Base-by-base conservation (phyloP, 2,797 vertebrate species). In the Myioborus miniatus region DNA sequence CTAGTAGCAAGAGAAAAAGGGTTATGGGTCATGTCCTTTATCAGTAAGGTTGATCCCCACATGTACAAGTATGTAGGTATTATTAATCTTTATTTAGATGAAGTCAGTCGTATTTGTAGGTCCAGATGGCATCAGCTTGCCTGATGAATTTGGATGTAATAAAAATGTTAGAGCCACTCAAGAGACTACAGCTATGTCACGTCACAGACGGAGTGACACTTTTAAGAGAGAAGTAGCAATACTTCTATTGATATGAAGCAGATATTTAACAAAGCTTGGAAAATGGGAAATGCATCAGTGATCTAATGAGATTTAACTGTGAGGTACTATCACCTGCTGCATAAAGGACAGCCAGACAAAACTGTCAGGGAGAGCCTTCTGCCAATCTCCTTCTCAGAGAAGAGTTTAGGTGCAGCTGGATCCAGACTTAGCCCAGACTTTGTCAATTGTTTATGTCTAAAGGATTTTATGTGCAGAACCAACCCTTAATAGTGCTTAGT, bases 181-280 rank as follows among this genome's bases (percentile, higher is more conserved):
- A 53, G 27, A 79, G 12, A 49, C n/a, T 65, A 64, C 16, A 83
- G 30, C 56, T 60, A 64, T 34, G 15, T 52, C 59, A 53, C 0
- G 0, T 24, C 0, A 0, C 59, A 83, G 52, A 53, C 8, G 3
- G 22, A 71, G 24, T 36, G 59, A 53, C 46, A 53, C 26, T 59
- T 89, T 50, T 41, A 52, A 46, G 22, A 59, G 30, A 58, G 26
- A 59, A 36, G 5, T 29, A 65, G 4, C 12, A 65, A 24, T 47
- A 71, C 47, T 65, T 83, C 30, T 47, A 20, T 36, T 41, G 52
- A 46, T 59, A 41, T 32, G 36, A 83, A 46, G 6, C 26, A 52
- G 36, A 14, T 11, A 83, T 46, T 65, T 71, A 52, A 30, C 6
- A 27, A 52, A 39, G 18, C 52, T 55, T 36, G 11, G n/a, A 59